Conservation (phyloP, 2,888 invertebrate species). For the Dicranocentrus wangi region DNA sequence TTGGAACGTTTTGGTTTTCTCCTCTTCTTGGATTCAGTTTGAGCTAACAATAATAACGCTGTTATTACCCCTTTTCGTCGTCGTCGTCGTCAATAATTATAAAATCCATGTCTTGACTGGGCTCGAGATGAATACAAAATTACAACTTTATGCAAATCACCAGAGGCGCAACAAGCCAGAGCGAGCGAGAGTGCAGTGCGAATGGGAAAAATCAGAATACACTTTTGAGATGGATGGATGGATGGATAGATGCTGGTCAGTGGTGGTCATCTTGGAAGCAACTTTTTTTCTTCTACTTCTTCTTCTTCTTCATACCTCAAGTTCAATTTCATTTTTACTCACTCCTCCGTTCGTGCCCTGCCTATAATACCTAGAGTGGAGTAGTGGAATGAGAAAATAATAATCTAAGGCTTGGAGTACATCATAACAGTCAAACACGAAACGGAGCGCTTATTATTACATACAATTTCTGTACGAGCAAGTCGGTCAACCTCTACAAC, state of each 20-base stretch:
- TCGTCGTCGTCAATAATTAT: constrained; percentile 54
- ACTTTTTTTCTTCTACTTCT: constrained; percentile 12
- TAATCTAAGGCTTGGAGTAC: background rate
- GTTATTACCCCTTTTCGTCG: constrained; percentile 44
- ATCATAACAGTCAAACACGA: no score
- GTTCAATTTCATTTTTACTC: constrained; percentile 38
- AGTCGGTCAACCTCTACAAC: constrained; percentile 55
- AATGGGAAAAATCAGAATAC: no score
- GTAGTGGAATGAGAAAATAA: no score
- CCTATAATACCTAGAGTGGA: background rate
- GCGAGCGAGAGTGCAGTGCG: background rate
- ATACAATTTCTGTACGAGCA: constrained; percentile 4
- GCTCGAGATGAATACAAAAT: constrained; percentile 58
- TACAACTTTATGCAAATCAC: constrained; percentile 61
- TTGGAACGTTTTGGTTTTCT: constrained; percentile 27
- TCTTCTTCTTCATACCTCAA: constrained; percentile 23
- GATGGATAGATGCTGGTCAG: constrained; percentile 39
- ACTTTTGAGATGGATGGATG: no score
- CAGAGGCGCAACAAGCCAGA: constrained; percentile 12
- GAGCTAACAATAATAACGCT: constrained; percentile 31
- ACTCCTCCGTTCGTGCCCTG: constrained; percentile 33
- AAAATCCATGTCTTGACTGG: constrained; percentile 27
- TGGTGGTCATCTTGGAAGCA: no score
- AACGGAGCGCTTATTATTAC: background rate
- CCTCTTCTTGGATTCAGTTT: background rate